Base-by-base conservation (phyloP, 2,888 invertebrate genomes). In the Parnassius apollo region DNA sequence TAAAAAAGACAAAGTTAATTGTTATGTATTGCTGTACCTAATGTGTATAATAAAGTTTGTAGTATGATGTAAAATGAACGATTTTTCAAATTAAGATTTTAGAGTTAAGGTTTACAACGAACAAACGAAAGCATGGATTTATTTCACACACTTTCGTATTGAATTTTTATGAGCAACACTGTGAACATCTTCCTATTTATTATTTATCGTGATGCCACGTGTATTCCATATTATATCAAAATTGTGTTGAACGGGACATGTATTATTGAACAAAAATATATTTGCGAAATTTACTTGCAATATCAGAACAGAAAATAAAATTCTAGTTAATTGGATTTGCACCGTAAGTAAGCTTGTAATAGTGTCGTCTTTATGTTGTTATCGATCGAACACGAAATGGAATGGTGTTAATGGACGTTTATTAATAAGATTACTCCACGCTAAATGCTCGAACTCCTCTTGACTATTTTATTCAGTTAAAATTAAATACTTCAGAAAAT, bases 401-500 rank as follows among this genome's bases (percentile, higher is more conserved):
- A 44, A 13, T 44, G 51, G 8, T 25, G 42, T 52, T 59, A 59
- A 59, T 52, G 59, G 52, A 59, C 25, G 35, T 22, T 52, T 46
- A 59, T 59, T 59, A 59, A 59, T 59, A 52, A 59, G 52, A 59
- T 59, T 59, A 59, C 18, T 25, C 52, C 25, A 52, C 52, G 12
- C 12, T 52, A 58, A 58, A 59, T 25, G 52, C 46, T 46, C 52
- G 45, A 22, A 2, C 12, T 45, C 13, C 59, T 45, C n/a, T 59
- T 25, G 22, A 45, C 44, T 59, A 52, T 52, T 45, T 10, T 59
- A 25, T 11, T 49, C 18, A 13, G 9, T 2, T 13, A 49, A 13
- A 13, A 8, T 46, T 4, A 49, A 35, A 35, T 35, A 35, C 35
- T 7, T 7, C 7, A 1, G 3, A 35, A 4, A 35, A 7, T 35